Base-by-base conservation (phyloP, 2,797 vertebrate species). In the Strix occidentalis region DNA sequence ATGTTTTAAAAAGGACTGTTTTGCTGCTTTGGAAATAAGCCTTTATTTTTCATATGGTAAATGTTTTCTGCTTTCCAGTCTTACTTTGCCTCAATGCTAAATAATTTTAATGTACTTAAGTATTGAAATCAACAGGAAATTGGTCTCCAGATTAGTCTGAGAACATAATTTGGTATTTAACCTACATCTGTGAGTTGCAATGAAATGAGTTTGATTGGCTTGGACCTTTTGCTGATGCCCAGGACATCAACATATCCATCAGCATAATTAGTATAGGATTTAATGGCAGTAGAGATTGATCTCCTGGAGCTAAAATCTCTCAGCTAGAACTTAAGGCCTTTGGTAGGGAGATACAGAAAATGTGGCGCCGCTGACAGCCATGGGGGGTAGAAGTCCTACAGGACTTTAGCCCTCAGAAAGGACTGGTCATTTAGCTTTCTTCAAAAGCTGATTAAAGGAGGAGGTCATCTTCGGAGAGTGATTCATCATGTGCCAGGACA, bases 121-220 rank as follows among this genome's bases (percentile, higher is more conserved):
- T 80, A 45, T 68, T 75, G 19, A 89, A 95, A 92, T 95, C 61
- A 72, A 41, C 2, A 11, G 29, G 68, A 83, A 94, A 89, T 87
- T 65, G 35, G 33, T 89, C 84, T 93, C 95, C 48, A 78, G 9
- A 86, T 93, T 65, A 87, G 19, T 71, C 31, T 3, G 5, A 72
- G 79, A 84, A 66, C 35, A 12, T 75, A 83, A 91, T 90, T 91
- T 88, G 28, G 17, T 92, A 48, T 84, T 57, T 71, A 51, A 87
- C n/a, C 50, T 78, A 25, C 19, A n/a, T 91, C 72, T 86, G n/a
- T 90, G 92, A 69, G 29, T 80, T 95, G 87, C 87, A 89, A 0
- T 88, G 69, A 91, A 69, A 86, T 70, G 72, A 83, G 48, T 94
- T 90, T 95, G 84, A 92, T 76, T 93, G 87, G 24, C 65, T 94